Conservation (phyloP, 2,888 invertebrate genomes). For the Pseudanteris insignis region DNA sequence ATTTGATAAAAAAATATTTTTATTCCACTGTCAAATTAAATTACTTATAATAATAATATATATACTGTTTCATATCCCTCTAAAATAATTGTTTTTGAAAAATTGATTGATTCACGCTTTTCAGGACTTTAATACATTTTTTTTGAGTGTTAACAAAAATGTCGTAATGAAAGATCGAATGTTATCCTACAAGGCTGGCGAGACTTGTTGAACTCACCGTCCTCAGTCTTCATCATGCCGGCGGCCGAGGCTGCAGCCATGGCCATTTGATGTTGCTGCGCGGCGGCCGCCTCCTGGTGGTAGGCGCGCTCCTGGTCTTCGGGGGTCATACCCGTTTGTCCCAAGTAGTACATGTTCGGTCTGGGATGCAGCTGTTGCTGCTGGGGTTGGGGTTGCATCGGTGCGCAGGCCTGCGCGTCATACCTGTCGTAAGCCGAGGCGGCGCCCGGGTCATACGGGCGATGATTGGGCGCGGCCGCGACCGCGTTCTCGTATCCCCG, state of each 20-base stretch:
- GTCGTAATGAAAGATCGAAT: too few relatives aligned
- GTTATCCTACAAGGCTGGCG: too few relatives aligned
- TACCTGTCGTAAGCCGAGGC: constrained; percentile 74
- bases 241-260: constrained; percentile 70
- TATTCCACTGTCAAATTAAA: too few relatives aligned
- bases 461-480: constrained; percentile 68
- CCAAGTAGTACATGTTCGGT: constrained; percentile 73
- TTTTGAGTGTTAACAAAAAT: too few relatives aligned
- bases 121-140: too few relatives aligned
- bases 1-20: too few relatives aligned
- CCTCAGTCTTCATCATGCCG: constrained; percentile 76
- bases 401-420: constrained; percentile 67
- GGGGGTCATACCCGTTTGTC: constrained; percentile 69
- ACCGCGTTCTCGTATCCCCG: constrained; percentile 68
- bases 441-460: constrained; percentile 72
- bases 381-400: constrained; percentile 64
- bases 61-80: too few relatives aligned
- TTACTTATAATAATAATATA: too few relatives aligned
- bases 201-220: constrained; percentile 57
- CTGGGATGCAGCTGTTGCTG: constrained; percentile 66
- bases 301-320: constrained; percentile 73
- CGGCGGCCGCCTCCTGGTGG: constrained; percentile 69
- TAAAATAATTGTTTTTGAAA: too few relatives aligned
- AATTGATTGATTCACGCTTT: too few relatives aligned
- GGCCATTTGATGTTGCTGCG: constrained; percentile 69